These are phyloP conservation scores for Lochmaea capreae DNA, from an alignment of 2,888 invertebrate genomes.

Conservation along the genomic window DNA sequence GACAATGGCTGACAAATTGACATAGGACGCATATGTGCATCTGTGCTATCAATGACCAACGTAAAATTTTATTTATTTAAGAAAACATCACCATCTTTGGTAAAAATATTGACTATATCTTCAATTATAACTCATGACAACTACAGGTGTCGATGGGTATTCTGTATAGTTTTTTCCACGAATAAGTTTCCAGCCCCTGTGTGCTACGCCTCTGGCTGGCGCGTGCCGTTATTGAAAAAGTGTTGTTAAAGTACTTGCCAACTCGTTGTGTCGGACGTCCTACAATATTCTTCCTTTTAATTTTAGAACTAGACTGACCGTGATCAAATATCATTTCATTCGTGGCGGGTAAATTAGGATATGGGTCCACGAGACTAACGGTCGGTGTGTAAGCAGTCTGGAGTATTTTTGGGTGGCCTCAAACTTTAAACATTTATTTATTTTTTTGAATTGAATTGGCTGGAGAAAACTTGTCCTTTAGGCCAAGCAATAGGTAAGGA, in stretches of 20 bases:
- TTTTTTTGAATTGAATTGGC: background rate
- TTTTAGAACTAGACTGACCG: slow-evolving; percentile 49
- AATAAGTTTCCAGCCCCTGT: too few relatives aligned
- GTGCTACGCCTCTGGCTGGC: slow-evolving; percentile 21
- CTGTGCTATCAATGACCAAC: too few relatives aligned
- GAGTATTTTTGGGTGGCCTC: slow-evolving; percentile 18
- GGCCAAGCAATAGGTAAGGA: too few relatives aligned
- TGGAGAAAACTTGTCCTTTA: slow-evolving; percentile 15
- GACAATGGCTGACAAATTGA: too few relatives aligned
- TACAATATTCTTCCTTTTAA: slow-evolving; percentile 51
- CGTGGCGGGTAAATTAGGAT: slow-evolving; percentile 31
- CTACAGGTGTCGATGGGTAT: too few relatives aligned
- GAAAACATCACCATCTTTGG: too few relatives aligned
- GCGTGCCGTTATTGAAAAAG: slow-evolving; percentile 53
- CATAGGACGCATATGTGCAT: too few relatives aligned
- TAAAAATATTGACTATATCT: too few relatives aligned
- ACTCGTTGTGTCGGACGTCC: slow-evolving; percentile 18
- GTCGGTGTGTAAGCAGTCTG: background rate
- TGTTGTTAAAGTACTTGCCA: slow-evolving; percentile 7
- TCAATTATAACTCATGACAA: too few relatives aligned
- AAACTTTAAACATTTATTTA: slow-evolving; percentile 12
- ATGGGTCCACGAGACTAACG: slow-evolving; percentile 8
- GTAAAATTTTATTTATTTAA: too few relatives aligned
- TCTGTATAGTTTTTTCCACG: too few relatives aligned
- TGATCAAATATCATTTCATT: slow-evolving; percentile 44